A percentile compares a stretch with the other conserved stretches of the same genome.
Evolutionary conservation across 1,140 invertebrate species (phyloP).

Genomic region (Ridgeia piscesae): DNA sequence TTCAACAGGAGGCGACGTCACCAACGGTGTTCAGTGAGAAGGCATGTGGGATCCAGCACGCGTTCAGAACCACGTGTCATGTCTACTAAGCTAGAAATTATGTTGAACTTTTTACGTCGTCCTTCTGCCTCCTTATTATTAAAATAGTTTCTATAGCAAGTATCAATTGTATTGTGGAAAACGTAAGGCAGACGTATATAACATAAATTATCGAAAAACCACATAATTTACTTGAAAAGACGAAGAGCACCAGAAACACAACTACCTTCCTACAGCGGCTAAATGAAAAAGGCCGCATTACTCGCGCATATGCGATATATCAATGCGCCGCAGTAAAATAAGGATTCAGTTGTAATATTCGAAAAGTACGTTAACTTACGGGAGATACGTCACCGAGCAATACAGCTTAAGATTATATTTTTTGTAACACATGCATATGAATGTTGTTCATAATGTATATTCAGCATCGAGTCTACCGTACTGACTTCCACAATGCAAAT

Average conservation of each 20-base stretch:
- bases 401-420: too few relatives aligned
- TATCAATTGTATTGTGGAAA: not conserved
- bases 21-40: too few relatives aligned
- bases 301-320: not conserved
- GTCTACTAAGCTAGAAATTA: too few relatives aligned
- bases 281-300: not conserved
- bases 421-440: too few relatives aligned
- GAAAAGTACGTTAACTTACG: not conserved
- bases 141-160: not conserved
- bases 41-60: not conserved
- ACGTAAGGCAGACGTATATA: not conserved
- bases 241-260: not conserved
- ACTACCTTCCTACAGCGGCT: not conserved
- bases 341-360: not conserved
- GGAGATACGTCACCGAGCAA: too few relatives aligned
- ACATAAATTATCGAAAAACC: not conserved
- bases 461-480: too few relatives aligned
- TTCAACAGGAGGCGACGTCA: not conserved
- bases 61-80: not conserved
- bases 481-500: too few relatives aligned
- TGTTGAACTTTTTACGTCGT: too few relatives aligned
- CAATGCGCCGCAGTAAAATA: not conserved
- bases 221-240: not conserved
- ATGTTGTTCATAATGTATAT: too few relatives aligned
- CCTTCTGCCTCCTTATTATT: not conserved